Conservation (phyloP, 2,113 vertebrate genomes). For the Nothocercus julius region DNA sequence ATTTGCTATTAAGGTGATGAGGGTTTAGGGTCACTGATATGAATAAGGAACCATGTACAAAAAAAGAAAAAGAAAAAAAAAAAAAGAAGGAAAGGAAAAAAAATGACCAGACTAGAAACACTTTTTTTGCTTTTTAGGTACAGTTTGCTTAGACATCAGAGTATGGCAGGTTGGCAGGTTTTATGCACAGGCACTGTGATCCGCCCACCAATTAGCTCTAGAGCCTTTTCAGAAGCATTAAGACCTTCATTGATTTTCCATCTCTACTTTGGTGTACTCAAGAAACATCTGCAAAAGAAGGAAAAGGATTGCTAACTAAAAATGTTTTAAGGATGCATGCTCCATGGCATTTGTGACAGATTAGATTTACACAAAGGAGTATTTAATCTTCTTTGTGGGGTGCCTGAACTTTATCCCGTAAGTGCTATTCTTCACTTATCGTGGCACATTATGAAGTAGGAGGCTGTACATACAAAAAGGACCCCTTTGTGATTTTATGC, state of each 20-base stretch:
- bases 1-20: not conserved
- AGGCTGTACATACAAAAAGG: not conserved
- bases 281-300: not conserved
- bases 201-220: not conserved
- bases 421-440: conserved; percentile 38
- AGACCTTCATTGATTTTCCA: not conserved
- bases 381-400: not conserved
- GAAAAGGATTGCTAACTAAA: not conserved
- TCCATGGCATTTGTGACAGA: not conserved
- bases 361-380: not conserved
- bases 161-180: not conserved
- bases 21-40: not conserved
- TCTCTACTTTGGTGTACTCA: not conserved
- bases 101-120: not conserved
- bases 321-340: not conserved
- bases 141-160: not conserved
- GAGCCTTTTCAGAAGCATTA: not conserved
- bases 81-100: no score
- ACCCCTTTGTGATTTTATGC: not conserved
- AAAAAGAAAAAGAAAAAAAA: not conserved
- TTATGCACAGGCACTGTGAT: not conserved
- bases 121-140: not conserved
- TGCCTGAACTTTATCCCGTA: not conserved
- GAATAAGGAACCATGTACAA: not conserved
- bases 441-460: not conserved